phyloP scores from a whole-genome alignment of 2,113 vertebrate genomes.

The Rhizomys pruinosus region DNA sequence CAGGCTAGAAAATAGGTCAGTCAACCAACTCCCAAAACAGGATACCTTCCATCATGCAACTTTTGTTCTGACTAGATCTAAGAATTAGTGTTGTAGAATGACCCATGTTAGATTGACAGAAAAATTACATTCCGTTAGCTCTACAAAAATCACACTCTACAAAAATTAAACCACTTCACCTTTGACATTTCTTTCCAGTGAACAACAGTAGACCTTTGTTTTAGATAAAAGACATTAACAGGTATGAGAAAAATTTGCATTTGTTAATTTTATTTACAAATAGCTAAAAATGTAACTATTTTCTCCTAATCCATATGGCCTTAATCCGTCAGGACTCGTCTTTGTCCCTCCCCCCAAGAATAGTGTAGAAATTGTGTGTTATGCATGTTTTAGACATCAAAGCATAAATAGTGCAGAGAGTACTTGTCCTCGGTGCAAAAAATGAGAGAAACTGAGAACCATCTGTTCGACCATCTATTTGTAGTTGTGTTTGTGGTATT shows the following conservation, averaged over 20 bases:
- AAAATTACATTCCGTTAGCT: background rate
- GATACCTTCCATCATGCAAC: too few relatives aligned
- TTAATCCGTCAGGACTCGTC: too few relatives aligned
- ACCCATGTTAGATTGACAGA: background rate
- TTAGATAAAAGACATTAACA: constrained; percentile 8
- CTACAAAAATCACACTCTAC: constrained; percentile 21
- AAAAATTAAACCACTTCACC: background rate
- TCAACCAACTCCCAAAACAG: background rate
- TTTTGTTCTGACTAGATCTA: background rate
- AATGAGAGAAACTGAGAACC: too few relatives aligned
- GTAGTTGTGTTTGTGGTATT: too few relatives aligned
- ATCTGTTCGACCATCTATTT: too few relatives aligned
- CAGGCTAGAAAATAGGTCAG: constrained; percentile 35
- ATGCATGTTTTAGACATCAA: too few relatives aligned
- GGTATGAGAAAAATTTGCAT: too few relatives aligned
- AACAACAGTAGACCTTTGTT: background rate
- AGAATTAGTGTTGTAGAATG: background rate
- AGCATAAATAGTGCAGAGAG: too few relatives aligned
- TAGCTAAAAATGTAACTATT: background rate
- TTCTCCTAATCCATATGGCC: background rate
- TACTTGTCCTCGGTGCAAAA: too few relatives aligned
- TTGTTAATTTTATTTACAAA: too few relatives aligned
- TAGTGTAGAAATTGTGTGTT: too few relatives aligned
- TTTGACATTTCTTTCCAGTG: background rate
- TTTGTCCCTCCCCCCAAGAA: too few relatives aligned